These are phyloP conservation scores for Bagarius yarrelli DNA, from an alignment of 2,113 vertebrate genomes.

Conservation along the genomic window DNA sequence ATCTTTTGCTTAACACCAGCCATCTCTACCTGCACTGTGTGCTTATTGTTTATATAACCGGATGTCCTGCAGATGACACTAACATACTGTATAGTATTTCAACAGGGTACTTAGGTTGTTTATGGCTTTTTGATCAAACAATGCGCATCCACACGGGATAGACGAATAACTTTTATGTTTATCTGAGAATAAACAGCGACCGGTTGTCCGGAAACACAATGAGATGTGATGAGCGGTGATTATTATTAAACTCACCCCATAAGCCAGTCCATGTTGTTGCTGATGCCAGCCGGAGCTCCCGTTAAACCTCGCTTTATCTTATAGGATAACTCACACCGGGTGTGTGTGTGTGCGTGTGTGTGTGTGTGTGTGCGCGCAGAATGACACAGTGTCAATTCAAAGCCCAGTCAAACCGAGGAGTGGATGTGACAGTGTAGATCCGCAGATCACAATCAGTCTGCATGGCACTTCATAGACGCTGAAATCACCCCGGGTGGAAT, in stretches of 20 bases:
- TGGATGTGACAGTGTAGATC: constrained; percentile 2
- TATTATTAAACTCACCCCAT: constrained; percentile 81
- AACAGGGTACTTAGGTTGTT: not conserved
- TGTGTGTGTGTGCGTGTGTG: constrained; percentile 16
- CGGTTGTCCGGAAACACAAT: not conserved
- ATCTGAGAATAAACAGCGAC: constrained; percentile 39
- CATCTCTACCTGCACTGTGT: not conserved
- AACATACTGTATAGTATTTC: not conserved
- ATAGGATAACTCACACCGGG: not conserved
- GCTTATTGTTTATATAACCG: not conserved
- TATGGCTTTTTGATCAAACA: not conserved
- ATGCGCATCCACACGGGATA: not conserved
- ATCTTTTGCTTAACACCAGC: not conserved
- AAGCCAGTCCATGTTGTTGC: constrained; percentile 81
- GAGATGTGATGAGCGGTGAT: not conserved
- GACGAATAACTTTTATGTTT: not conserved
- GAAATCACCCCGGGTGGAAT: constrained; percentile 7
- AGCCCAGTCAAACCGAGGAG: not conserved
- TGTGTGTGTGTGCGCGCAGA: not conserved
- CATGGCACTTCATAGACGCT: constrained; percentile 48
- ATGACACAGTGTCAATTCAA: constrained; percentile 8
- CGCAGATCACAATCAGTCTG: constrained; percentile 19
- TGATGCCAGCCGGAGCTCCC: constrained; percentile 57
- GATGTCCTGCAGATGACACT: not conserved
- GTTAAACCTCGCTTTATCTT: constrained; percentile 49